Conservation (phyloP, 1,140 invertebrate genomes). For the Lepidurus packardi region DNA sequence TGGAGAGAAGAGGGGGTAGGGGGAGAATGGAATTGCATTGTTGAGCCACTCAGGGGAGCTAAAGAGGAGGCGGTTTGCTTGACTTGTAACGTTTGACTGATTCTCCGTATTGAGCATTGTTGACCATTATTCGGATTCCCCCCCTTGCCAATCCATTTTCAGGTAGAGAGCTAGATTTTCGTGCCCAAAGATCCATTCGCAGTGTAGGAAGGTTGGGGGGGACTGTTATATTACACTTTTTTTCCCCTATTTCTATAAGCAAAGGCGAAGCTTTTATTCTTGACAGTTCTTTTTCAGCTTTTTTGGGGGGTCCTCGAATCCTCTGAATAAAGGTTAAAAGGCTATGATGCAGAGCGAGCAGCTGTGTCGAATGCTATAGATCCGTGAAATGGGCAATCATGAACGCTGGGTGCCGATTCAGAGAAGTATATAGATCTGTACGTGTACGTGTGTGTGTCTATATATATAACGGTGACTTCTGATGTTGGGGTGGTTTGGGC, state of each 20-base stretch:
- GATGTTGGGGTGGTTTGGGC: background rate
- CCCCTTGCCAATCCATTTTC: slow-evolving; percentile 15
- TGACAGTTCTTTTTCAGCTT: background rate
- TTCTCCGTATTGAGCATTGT: background rate
- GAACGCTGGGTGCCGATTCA: slow-evolving; percentile 9
- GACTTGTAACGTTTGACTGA: slow-evolving; percentile 14
- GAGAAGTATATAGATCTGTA: background rate
- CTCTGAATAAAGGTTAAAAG: slow-evolving; percentile 10
- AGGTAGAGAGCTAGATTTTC: slow-evolving; percentile 3
- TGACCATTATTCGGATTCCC: slow-evolving; percentile 18
- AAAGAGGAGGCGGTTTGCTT: slow-evolving; percentile 21
- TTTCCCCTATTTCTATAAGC: background rate
- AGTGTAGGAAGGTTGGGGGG: background rate
- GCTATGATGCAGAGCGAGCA: slow-evolving; percentile 18
- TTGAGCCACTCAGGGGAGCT: slow-evolving; percentile 4
- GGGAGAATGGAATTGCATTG: background rate
- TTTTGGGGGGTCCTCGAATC: background rate
- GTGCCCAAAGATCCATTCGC: background rate
- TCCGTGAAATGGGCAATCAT: slow-evolving; percentile 21
- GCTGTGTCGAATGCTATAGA: slow-evolving; percentile 18
- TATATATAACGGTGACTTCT: background rate
- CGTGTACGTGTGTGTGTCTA: background rate
- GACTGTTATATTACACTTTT: too few species aligned
- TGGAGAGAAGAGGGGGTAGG: background rate
- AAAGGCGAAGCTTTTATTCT: background rate